phyloP scores from a whole-genome alignment of 2,888 invertebrate genomes.

The Pharmacophagus antenor region DNA sequence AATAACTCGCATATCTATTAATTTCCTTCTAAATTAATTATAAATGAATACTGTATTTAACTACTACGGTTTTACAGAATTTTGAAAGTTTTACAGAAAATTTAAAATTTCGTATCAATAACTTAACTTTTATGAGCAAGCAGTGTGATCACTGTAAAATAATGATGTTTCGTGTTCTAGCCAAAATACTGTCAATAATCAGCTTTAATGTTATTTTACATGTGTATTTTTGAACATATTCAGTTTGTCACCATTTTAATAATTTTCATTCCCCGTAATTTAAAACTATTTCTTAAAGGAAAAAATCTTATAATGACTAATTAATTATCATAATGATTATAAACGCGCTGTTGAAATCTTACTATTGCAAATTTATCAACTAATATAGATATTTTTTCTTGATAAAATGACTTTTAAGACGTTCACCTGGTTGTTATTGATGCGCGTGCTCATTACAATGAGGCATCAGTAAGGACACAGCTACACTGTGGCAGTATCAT shows the following conservation, averaged over 20 bases:
- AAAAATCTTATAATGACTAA: background rate
- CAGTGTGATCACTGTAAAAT: too few species aligned
- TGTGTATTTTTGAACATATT: background rate
- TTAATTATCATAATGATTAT: background rate
- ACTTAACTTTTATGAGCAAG: too few species aligned
- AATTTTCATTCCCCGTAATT: background rate
- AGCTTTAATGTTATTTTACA: constrained; percentile 22
- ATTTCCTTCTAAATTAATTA: too few species aligned
- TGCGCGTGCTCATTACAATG: background rate
- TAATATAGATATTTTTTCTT: background rate
- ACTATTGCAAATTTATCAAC: background rate
- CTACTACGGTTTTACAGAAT: too few species aligned
- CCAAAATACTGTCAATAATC: background rate
- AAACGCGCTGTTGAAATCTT: background rate
- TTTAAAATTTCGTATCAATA: too few species aligned
- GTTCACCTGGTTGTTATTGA: background rate
- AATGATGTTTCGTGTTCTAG: too few species aligned
- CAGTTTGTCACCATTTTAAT: background rate
- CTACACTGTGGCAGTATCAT: too few species aligned
- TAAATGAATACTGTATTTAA: too few species aligned
- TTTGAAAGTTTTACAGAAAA: too few species aligned
- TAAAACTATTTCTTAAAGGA: constrained; percentile 1
- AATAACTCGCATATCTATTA: too few species aligned
- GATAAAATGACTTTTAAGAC: background rate
- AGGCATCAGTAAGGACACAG: too few species aligned